Percentiles rank a stretch among this genome's conserved stretches.
Conservation (phyloP, 2,797 vertebrate species). For the Tauraco hartlaubi region DNA sequence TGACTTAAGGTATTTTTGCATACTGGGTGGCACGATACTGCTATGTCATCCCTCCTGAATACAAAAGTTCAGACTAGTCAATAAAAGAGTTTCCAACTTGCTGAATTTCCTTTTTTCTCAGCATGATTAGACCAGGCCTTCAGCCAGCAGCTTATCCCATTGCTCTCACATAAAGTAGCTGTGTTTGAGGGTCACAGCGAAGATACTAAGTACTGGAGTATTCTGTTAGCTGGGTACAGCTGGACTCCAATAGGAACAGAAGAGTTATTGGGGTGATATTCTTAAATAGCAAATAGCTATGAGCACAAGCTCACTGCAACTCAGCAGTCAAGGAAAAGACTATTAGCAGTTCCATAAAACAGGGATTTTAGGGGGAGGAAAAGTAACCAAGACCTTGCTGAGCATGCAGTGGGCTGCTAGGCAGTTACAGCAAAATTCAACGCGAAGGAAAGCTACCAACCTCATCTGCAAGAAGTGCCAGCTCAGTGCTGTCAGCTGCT, state of each 20-base stretch:
- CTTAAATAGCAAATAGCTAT: background rate
- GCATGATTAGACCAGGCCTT: background rate
- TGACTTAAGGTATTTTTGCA: background rate
- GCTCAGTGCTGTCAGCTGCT: conserved; percentile 92
- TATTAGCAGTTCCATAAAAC: background rate
- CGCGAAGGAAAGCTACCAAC: conserved; percentile 72
- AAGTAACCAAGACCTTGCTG: background rate
- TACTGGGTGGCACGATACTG: background rate
- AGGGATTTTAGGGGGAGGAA: background rate
- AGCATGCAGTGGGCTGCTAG: background rate
- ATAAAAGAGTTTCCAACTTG: background rate
- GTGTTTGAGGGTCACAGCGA: background rate
- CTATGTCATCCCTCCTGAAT: background rate
- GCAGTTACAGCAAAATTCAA: background rate
- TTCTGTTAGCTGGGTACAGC: background rate
- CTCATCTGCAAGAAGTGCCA: conserved; percentile 93
- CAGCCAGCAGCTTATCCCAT: background rate
- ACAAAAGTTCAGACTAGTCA: background rate
- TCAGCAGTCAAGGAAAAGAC: background rate
- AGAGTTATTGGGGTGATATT: background rate
- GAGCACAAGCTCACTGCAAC: background rate
- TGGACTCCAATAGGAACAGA: background rate
- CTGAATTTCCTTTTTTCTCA: background rate
- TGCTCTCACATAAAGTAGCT: background rate
- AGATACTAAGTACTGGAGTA: background rate